Evolutionary conservation across 2,113 vertebrate genomes (phyloP).

Genomic region (Lanius ludovicianus): DNA sequence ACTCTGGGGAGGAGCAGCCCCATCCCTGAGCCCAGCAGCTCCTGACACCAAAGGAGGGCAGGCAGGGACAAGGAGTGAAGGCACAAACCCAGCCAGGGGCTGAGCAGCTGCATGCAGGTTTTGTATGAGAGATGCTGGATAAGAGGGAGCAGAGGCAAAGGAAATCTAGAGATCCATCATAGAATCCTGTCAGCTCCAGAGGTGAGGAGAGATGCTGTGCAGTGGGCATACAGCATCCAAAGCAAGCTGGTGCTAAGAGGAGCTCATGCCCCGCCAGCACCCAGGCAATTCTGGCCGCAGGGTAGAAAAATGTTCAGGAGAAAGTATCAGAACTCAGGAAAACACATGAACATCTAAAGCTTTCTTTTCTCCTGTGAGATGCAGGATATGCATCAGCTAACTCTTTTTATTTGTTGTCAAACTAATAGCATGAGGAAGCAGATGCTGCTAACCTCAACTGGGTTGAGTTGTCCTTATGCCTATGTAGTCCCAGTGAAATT

Average conservation of each 20-base stretch:
- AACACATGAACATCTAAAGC: neutral
- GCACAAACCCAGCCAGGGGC: neutral
- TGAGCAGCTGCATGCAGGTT: fast-evolving
- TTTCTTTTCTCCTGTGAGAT: neutral
- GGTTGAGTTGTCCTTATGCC: neutral
- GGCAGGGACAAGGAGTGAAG: fast-evolving
- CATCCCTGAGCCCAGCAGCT: neutral
- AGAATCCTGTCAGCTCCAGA: neutral
- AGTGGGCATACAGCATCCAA: neutral
- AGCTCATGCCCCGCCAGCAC: fast-evolving
- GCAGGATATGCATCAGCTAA: neutral
- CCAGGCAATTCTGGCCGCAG: neutral
- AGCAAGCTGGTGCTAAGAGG: neutral
- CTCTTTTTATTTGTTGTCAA: neutral
- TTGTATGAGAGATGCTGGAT: neutral
- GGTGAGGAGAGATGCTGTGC: neutral
- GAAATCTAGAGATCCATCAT: neutral
- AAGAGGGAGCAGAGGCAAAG: neutral
- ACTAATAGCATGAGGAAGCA: neutral
- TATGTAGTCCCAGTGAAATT: neutral
- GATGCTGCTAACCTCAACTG: neutral
- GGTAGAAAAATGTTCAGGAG: neutral
- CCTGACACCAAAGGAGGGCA: neutral
- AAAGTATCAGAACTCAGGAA: neutral
- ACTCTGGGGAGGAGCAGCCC: neutral